These are phyloP conservation scores for Tragelaphus eurycerus DNA, from an alignment of 2,797 vertebrate genomes.

Conservation along the genomic window DNA sequence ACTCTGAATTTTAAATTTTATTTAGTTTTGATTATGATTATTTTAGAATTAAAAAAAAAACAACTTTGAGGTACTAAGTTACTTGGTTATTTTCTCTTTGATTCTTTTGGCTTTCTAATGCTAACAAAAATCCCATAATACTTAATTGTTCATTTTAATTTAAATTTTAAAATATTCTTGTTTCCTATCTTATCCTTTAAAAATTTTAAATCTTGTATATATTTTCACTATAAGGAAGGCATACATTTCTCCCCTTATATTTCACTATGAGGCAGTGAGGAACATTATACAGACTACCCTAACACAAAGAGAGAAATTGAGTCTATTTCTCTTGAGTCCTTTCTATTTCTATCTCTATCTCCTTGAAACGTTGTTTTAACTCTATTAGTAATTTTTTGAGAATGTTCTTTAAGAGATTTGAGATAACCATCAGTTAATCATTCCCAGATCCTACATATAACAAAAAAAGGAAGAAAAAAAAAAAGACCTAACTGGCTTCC, in stretches of 20 bases:
- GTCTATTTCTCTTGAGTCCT: not conserved
- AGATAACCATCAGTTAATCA: not conserved
- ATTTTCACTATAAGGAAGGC: not conserved
- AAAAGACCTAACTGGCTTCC: not conserved
- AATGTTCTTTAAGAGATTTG: not conserved
- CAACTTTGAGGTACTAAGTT: not conserved
- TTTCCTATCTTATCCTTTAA: not conserved
- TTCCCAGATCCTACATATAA: not conserved
- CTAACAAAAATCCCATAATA: not conserved
- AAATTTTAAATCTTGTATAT: not conserved
- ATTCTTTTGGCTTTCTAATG: not conserved
- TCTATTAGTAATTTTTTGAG: not conserved
- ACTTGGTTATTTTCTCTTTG: not conserved
- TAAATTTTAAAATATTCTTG: not conserved
- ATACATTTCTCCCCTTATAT: not conserved
- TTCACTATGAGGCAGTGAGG: not conserved
- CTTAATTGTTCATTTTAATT: not conserved
- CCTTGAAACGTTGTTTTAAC: not conserved
- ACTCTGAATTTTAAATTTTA: not conserved
- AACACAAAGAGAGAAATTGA: not conserved
- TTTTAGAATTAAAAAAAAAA: not conserved
- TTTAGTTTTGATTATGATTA: not conserved
- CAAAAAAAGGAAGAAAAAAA: too few relatives aligned
- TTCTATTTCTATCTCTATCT: not conserved
- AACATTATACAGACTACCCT: not conserved